Evolutionary conservation across 2,797 vertebrate genomes (phyloP).

Genomic region (Valencia hispanica): DNA sequence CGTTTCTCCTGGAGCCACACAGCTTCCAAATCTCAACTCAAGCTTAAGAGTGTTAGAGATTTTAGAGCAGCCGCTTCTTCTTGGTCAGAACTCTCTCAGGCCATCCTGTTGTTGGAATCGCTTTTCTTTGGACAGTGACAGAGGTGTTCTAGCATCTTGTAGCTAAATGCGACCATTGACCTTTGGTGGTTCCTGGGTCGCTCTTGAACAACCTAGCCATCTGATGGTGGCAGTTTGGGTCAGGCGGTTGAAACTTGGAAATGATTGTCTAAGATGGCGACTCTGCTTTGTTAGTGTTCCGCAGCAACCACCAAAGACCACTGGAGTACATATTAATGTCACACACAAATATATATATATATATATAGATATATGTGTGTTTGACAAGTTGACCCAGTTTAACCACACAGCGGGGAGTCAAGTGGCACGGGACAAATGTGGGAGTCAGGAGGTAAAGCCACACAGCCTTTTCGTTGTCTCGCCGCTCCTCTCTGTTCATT

Average conservation of each 20-base stretch:
- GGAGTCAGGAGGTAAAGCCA: conserved; percentile 35
- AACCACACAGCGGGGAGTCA: conserved; percentile 55
- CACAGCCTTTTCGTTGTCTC: conserved; percentile 32
- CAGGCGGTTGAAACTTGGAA: not conserved
- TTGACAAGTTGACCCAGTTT: conserved; percentile 63
- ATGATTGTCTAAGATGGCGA: not conserved
- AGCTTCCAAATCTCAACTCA: too few species aligned
- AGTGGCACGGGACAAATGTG: conserved; percentile 45
- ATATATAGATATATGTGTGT: conserved; percentile 24
- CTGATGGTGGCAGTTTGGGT: not conserved
- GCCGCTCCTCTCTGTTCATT: conserved; percentile 49
- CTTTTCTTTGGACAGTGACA: not conserved
- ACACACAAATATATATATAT: conserved; percentile 5
- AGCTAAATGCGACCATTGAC: not conserved
- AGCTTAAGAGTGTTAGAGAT: not conserved
- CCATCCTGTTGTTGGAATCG: not conserved
- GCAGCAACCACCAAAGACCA: not conserved
- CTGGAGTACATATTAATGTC: not conserved
- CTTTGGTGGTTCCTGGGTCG: not conserved
- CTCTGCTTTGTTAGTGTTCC: not conserved
- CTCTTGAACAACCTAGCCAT: not conserved
- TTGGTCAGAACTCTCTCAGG: not conserved
- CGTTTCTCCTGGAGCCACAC: too few species aligned
- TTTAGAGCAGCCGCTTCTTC: not conserved
- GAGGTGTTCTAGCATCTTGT: not conserved